phyloP scores from a whole-genome alignment of 2,113 vertebrate genomes.

The Thalassoma bifasciatum region DNA sequence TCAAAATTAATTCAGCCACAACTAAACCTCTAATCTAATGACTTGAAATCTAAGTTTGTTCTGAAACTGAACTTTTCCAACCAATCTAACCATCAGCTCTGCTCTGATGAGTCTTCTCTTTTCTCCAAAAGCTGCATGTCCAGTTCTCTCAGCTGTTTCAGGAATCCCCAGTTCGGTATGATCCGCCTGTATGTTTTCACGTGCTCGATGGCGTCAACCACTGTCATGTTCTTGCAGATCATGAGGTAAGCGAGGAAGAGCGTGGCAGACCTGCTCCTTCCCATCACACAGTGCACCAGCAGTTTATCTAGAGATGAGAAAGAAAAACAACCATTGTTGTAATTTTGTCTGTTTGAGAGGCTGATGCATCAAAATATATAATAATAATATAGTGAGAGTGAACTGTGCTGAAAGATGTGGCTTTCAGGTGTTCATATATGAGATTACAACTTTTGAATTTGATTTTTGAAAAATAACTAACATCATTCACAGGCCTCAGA shows the following conservation, averaged over 20 bases:
- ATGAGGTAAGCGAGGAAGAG: constrained; percentile 96
- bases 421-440: neutral
- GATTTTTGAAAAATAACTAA: neutral
- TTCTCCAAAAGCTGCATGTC: constrained; percentile 85
- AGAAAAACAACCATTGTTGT: neutral
- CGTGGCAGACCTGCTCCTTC: constrained; percentile 94
- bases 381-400: neutral
- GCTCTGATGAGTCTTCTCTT: constrained; percentile 39
- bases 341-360: neutral
- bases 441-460: neutral
- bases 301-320: constrained; percentile 86
- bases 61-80: neutral
- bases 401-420: neutral
- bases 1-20: no score
- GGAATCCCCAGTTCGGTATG: constrained; percentile 94
- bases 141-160: constrained; percentile 94
- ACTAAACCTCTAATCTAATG: no score
- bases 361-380: neutral
- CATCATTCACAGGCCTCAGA: neutral
- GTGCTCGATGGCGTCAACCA: constrained; percentile 91
- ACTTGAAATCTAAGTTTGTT: no score
- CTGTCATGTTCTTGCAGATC: constrained; percentile 92
- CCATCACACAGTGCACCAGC: constrained; percentile 97
- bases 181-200: constrained; percentile 90
- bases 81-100: constrained; percentile 3